These are phyloP conservation scores for Cephonodes hylas DNA, from an alignment of 2,888 invertebrate species.

Conservation along the genomic window DNA sequence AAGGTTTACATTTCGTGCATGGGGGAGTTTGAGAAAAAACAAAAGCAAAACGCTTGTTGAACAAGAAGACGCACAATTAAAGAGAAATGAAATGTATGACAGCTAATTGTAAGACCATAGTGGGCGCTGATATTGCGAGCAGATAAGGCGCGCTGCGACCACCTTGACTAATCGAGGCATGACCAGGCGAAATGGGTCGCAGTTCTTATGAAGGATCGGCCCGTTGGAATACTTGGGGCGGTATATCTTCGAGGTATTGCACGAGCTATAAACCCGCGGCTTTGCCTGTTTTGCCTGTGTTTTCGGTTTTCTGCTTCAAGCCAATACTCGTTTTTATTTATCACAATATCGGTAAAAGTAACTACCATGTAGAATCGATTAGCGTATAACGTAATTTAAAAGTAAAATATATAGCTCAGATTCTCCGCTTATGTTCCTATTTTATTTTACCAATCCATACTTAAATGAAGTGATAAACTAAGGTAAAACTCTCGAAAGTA, in stretches of 20 bases:
- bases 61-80: constrained; percentile 48
- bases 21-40: constrained; percentile 19
- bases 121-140: constrained; percentile 66
- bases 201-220: constrained; percentile 32
- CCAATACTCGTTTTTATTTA: no score
- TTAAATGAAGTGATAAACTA: no score
- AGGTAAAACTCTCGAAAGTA: no score
- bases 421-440: no score
- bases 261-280: background rate
- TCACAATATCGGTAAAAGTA: no score
- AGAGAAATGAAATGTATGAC: constrained; percentile 62
- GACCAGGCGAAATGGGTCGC: constrained; percentile 53
- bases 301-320: no score
- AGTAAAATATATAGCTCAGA: no score
- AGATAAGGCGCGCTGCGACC: constrained; percentile 56
- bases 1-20: background rate
- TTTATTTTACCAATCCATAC: no score
- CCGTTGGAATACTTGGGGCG: background rate
- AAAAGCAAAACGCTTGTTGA: constrained; percentile 21
- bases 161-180: constrained; percentile 72
- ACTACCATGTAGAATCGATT: no score
- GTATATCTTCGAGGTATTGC: no score
- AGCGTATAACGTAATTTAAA: no score
- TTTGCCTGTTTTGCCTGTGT: no score
- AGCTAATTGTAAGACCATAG: constrained; percentile 68